These are phyloP conservation scores for Coremacera marginata DNA, from an alignment of 2,888 invertebrate genomes.

Conservation along the genomic window DNA sequence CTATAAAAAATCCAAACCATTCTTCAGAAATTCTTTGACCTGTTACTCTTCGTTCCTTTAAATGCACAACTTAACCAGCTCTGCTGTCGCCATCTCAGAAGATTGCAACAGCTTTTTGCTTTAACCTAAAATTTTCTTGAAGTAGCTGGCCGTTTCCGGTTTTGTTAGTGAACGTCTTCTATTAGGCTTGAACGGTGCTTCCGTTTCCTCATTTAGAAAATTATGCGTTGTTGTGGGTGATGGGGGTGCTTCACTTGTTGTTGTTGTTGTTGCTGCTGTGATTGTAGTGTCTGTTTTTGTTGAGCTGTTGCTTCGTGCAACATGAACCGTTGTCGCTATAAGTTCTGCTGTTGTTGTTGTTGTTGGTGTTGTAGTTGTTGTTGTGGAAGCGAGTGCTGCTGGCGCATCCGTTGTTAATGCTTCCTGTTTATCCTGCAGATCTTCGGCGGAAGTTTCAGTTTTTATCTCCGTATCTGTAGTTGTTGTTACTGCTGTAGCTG, in stretches of 20 bases:
- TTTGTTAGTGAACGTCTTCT: conserved; percentile 68
- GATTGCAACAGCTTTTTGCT: background rate
- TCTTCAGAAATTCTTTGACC: background rate
- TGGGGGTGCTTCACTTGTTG: conserved; percentile 36
- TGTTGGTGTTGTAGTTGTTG: conserved; percentile 37
- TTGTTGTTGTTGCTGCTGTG: conserved; percentile 42
- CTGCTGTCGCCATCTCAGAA: background rate
- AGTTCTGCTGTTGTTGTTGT: conserved; percentile 42
- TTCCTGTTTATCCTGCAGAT: conserved; percentile 22
- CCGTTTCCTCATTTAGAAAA: conserved; percentile 67
- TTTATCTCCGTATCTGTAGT: background rate
- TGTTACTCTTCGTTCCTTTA: background rate
- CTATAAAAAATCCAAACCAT: background rate
- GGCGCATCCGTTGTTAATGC: conserved; percentile 24
- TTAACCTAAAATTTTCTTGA: conserved; percentile 69
- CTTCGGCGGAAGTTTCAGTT: conserved; percentile 11
- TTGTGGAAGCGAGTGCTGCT: conserved; percentile 39
- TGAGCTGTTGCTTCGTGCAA: conserved; percentile 10
- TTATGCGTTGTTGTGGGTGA: conserved; percentile 58
- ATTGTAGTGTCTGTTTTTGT: background rate
- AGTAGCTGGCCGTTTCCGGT: conserved; percentile 68
- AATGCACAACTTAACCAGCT: background rate
- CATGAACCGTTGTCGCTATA: conserved; percentile 19
- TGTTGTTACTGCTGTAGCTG: background rate
- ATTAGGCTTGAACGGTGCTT: conserved; percentile 68